Percentiles rank a stretch among this genome's conserved stretches.
These are phyloP conservation scores for Suncus etruscus DNA, from an alignment of 2,113 vertebrate genomes.

Conservation along the genomic window DNA sequence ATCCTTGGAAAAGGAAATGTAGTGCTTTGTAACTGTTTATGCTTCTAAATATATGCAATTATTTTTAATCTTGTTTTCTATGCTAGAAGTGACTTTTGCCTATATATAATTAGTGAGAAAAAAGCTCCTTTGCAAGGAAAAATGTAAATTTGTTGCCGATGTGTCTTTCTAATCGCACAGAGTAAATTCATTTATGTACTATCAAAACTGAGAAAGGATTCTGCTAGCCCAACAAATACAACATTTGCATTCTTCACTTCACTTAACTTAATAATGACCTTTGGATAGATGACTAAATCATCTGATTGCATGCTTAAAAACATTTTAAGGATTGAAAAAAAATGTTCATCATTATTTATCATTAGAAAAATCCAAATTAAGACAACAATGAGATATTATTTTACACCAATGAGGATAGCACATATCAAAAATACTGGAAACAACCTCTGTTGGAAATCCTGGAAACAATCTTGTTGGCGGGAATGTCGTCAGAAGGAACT, in stretches of 20 bases:
- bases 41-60: constrained; percentile 70
- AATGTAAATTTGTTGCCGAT: constrained; percentile 63
- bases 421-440: no score
- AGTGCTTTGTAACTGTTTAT: constrained; percentile 68
- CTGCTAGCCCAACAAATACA: background rate
- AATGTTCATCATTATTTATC: no score
- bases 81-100: constrained; percentile 54
- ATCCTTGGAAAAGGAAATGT: constrained; percentile 66
- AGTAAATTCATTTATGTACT: constrained; percentile 33
- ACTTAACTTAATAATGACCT: constrained; percentile 24
- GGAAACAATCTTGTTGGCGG: no score
- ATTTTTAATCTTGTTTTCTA: constrained; percentile 79
- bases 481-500: no score
- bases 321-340: no score
- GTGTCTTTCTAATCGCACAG: constrained; percentile 30
- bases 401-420: no score
- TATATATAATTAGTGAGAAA: constrained; percentile 67
- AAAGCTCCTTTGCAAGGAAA: constrained; percentile 59
- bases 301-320: constrained; percentile 36
- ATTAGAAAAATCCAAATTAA: no score
- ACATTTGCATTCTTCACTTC: constrained; percentile 34
- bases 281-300: constrained; percentile 48
- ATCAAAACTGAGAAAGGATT: constrained; percentile 30
- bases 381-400: no score
- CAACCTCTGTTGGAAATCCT: no score